Evolutionary conservation across 1,140 invertebrate genomes (phyloP), one percentile per base, ranked within the genome.

Genomic region (Tetragnatha versicolor): DNA sequence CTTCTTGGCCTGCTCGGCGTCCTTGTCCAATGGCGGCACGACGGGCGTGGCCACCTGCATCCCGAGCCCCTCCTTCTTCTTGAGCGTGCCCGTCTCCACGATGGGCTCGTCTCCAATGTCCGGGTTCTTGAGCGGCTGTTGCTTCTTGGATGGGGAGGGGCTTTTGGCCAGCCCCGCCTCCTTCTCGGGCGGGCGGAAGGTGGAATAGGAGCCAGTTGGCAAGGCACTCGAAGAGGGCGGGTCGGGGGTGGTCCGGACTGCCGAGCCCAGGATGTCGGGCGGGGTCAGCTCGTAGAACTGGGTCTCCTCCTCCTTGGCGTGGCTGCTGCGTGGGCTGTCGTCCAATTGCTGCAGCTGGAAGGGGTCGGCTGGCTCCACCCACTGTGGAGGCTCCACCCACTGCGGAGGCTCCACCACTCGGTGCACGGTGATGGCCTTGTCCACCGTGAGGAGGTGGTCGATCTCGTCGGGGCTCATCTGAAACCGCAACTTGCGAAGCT

Each of bases 111-210:
- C 73, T 27, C 73, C 73, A 37, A 76, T 76, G 45, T 76, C 73
- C 5, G 73, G 73, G 29, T 51, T 33, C n/a, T 42, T 51, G 5
- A 76, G 47, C 7, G 35, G 9, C 20, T 42, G n/a, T n/a, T 31
- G 20, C 33, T 76, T 76, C n/a, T n/a, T n/a, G 6, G 55, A 73
- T 12, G 70, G 70, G 0, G 70, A 73, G 12, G 69, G 33, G n/a
- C n/a, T n/a, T n/a, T n/a, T n/a, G n/a, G n/a, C n/a, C n/a, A n/a
- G n/a, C n/a, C n/a, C n/a, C n/a, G n/a, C n/a, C n/a, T n/a, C n/a
- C n/a, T n/a, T n/a, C n/a, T n/a, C n/a, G 63, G 70, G 70, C n/a
- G 73, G 73, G n/a, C 60, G 60, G 33, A 76, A 76, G n/a, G 73
- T 76, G 2, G 73, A 76, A 31, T 76, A 76, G 14, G 73, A 65